Evolutionary conservation across 53 echinoderm and acorn worm genomes (phyloP).

Genomic region (Zoroaster sp.): DNA sequence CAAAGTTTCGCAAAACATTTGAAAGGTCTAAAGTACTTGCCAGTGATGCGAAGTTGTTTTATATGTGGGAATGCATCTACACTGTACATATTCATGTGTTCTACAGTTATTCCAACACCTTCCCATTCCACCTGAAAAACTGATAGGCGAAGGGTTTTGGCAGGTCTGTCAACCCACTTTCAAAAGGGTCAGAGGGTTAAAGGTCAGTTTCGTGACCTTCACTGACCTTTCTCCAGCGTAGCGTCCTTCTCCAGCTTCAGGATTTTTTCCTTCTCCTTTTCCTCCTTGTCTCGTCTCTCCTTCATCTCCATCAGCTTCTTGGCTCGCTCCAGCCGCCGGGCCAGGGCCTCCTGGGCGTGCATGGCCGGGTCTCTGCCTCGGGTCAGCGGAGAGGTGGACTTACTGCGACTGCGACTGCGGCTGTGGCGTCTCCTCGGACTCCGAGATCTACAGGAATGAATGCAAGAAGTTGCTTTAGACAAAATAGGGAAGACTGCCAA

Average conservation of each 20-base stretch:
- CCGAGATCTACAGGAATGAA: slow-evolving; percentile 9
- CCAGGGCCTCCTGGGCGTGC: slow-evolving; percentile 91
- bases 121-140: too few species aligned
- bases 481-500: too few species aligned
- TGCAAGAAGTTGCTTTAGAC: too few species aligned
- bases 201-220: background rate
- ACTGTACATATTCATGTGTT: too few species aligned
- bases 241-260: slow-evolving; percentile 50
- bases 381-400: background rate
- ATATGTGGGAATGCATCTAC: too few species aligned
- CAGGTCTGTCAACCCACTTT: too few species aligned
- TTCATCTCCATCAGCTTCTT: slow-evolving; percentile 89
- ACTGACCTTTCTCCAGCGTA: slow-evolving; percentile 70
- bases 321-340: slow-evolving; percentile 85
- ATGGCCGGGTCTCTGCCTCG: slow-evolving; percentile 79
- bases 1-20: too few species aligned
- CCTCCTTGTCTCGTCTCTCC: slow-evolving; percentile 75
- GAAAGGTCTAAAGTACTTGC: too few species aligned
- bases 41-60: too few species aligned
- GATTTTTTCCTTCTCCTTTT: slow-evolving; percentile 54
- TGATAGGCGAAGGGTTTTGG: too few species aligned
- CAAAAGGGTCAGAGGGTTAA: too few species aligned
- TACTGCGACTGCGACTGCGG: slow-evolving; percentile 57
- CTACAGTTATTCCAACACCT: too few species aligned
- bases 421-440: slow-evolving; percentile 45